phyloP scores from a whole-genome alignment of 2,888 invertebrate genomes.

The Neoitamus cyanurus region DNA sequence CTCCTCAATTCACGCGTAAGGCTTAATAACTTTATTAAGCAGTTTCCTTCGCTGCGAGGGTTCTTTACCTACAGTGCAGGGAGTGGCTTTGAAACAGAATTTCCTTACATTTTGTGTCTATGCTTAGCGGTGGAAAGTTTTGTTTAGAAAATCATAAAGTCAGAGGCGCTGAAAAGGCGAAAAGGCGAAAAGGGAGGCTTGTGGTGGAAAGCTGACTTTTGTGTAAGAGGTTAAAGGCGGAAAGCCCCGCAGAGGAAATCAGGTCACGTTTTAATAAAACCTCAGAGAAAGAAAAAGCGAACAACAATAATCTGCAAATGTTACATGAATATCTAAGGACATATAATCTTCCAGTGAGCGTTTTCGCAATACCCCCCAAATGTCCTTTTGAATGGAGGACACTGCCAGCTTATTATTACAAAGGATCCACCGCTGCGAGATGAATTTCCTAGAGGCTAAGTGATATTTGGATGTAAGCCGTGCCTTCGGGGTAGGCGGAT shows the following conservation, averaged over 20 bases:
- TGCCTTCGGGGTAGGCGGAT: not conserved
- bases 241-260: not conserved
- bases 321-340: not conserved
- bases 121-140: not conserved
- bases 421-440: not conserved
- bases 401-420: not conserved
- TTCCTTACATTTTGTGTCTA: not conserved
- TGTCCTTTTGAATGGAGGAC: not conserved
- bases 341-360: not conserved
- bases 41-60: not conserved
- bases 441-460: not conserved
- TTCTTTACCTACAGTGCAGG: not conserved
- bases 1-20: not conserved
- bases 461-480: not conserved
- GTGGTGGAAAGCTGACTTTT: not conserved
- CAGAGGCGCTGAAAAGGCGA: not conserved
- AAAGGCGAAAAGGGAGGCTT: not conserved
- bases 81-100: not conserved
- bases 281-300: not conserved
- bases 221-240: not conserved
- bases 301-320: not conserved
- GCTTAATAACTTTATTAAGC: not conserved
- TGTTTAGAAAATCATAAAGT: not conserved
- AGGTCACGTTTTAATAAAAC: slow-evolving; percentile 5
- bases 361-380: not conserved